Conservation (phyloP, 1,140 invertebrate genomes). For the Leptopilina clavipes region DNA sequence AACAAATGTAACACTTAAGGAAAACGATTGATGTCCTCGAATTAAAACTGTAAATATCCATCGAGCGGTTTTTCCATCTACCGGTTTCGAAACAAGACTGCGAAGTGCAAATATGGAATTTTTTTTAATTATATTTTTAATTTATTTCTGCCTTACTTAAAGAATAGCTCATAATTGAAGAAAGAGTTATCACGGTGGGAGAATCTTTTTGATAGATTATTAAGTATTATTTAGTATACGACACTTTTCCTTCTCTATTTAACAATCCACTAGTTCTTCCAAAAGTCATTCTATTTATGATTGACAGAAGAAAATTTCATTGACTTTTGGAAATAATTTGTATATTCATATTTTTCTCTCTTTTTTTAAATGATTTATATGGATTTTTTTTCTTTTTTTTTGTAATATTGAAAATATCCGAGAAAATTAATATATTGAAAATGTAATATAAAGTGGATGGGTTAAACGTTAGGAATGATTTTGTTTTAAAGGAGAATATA, state of each 20-base stretch:
- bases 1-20: slow-evolving; percentile 54
- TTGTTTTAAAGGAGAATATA: too few relatives aligned
- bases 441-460: not conserved
- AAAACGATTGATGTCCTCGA: not conserved
- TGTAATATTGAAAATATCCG: not conserved
- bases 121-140: slow-evolving; percentile 40
- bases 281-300: not conserved
- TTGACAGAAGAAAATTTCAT: not conserved
- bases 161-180: slow-evolving; percentile 27
- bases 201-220: slow-evolving; percentile 17
- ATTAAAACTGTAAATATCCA: slow-evolving; percentile 60
- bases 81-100: slow-evolving; percentile 53
- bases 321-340: slow-evolving; percentile 3
- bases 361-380: not conserved
- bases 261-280: not conserved
- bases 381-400: not conserved
- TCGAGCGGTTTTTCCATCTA: slow-evolving; percentile 57
- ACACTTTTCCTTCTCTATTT: not conserved
- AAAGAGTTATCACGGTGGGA: not conserved
- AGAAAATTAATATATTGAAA: not conserved
- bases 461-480: not conserved
- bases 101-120: slow-evolving; percentile 58
- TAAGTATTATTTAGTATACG: slow-evolving; percentile 42
- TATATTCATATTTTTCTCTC: not conserved
- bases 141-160: slow-evolving; percentile 55